Evolutionary conservation across 2,797 vertebrate species (phyloP), one percentile per base, ranked within the genome.

Genomic region (Phoebastria nigripes): DNA sequence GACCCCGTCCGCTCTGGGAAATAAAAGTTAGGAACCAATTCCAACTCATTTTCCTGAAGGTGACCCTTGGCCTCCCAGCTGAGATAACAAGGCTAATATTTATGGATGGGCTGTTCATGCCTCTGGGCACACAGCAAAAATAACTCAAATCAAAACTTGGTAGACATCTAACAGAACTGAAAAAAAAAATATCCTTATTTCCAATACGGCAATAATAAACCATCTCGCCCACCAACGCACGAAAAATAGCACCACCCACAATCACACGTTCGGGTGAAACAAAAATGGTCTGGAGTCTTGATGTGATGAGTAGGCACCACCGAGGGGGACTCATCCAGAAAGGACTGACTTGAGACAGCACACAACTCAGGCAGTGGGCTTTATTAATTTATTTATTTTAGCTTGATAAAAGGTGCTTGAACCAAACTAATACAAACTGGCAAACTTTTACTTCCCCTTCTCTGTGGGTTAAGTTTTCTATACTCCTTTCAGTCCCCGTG

Each of bases 51-150:
- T 93, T 96, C 90, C 87, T 93, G 87, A 89, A 96, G 92, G 87
- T 91, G 94, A 94, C 90, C 93, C 79, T 83, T 96, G 87, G 92
- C 92, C 93, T 96, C 82, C 93, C 96, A 97, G 92, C 94, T 96
- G 95, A 96, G 92, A 96, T 96, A 96, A 96, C 94, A 97, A 73
- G 33, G 82, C 76, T 96, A 94, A 88, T 93, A 94, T 92, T 96
- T 96, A 96, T 92, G 90, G 93, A 96, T 83, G 89, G 89, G 76
- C 69, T 67, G 80, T 62, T 95, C 71, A 22, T 89, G 95, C 96
- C 92, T 93, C 90, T 96, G 92, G 95, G 90, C 92, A 92, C 74
- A 72, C 82, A 96, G 90, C 82, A 89, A 89, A 96, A 97, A 92
- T 91, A 96, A 95, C 78, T 90, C 78, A 87, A 89, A 90, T 89